Evolutionary conservation across 2,888 invertebrate genomes (phyloP).

Genomic region (Tenthredo notha): DNA sequence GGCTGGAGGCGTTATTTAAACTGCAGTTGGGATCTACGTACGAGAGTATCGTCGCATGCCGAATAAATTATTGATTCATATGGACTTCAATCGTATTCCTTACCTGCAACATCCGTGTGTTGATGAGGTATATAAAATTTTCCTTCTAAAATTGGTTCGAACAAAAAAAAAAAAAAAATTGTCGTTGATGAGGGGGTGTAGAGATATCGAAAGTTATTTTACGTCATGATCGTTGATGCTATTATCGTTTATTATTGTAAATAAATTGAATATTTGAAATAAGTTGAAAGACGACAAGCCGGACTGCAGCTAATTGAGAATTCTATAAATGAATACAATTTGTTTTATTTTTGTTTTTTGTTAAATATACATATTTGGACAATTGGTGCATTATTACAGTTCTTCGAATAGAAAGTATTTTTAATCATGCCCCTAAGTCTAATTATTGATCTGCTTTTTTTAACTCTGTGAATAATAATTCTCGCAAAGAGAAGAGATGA

Average conservation of each 20-base stretch:
- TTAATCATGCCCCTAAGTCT: slow-evolving; percentile 20
- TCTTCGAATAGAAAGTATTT: slow-evolving; percentile 1
- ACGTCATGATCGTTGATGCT: slow-evolving; percentile 25
- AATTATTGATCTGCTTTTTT: slow-evolving; percentile 39
- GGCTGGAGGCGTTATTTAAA: too few species aligned
- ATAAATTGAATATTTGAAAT: slow-evolving; percentile 46
- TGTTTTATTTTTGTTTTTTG: not conserved
- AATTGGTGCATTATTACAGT: slow-evolving; percentile 28
- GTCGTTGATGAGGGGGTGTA: not conserved
- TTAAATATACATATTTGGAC: slow-evolving; percentile 33
- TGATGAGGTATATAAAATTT: not conserved
- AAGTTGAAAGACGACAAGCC: slow-evolving; percentile 42
- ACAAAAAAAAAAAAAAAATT: not conserved
- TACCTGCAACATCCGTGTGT: not conserved
- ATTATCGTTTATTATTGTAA: slow-evolving; percentile 43
- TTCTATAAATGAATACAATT: slow-evolving; percentile 29
- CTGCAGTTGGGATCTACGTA: too few species aligned
- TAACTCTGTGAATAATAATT: slow-evolving; percentile 31
- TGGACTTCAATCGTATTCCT: too few species aligned
- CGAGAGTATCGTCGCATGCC: too few species aligned
- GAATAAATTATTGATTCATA: too few species aligned
- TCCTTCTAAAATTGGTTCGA: not conserved
- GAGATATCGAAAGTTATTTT: slow-evolving; percentile 31
- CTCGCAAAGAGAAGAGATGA: not conserved
- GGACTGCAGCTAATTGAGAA: slow-evolving; percentile 49